Evolutionary conservation across 1,140 invertebrate genomes (phyloP).

Genomic region (Bactericera cockerelli): DNA sequence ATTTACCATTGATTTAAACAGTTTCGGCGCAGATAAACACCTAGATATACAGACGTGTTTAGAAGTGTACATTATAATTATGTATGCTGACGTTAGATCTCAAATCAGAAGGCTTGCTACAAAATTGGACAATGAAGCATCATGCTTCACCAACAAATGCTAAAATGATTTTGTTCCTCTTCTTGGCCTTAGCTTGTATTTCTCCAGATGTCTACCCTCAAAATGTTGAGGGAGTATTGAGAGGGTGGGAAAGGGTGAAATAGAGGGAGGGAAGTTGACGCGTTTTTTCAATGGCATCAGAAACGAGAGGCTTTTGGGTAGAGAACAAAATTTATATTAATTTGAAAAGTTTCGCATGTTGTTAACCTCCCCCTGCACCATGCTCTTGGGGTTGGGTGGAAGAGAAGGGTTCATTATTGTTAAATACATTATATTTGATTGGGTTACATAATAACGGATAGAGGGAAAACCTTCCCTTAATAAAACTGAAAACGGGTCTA

Average conservation of each 20-base stretch:
- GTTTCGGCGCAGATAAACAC: too few species aligned
- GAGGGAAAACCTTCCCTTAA: neutral
- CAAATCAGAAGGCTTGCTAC: too few species aligned
- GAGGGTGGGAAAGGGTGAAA: constrained; percentile 6
- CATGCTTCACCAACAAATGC: too few species aligned
- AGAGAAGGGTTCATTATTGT: constrained; percentile 1
- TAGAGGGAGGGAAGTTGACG: constrained; percentile 1
- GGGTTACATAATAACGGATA: constrained; percentile 7
- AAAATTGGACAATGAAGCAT: too few species aligned
- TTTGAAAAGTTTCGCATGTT: constrained; percentile 9
- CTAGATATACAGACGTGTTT: too few species aligned
- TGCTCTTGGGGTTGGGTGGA: neutral
- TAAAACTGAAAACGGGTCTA: neutral
- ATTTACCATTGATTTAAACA: too few species aligned
- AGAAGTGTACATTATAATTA: too few species aligned
- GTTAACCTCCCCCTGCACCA: neutral
- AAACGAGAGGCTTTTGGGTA: neutral
- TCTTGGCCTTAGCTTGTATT: too few species aligned
- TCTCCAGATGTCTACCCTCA: too few species aligned
- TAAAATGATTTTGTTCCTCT: too few species aligned
- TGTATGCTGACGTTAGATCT: too few species aligned
- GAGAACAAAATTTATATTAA: constrained; percentile 8
- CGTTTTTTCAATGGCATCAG: constrained; percentile 1
- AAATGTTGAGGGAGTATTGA: constrained; percentile 8
- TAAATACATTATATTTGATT: constrained; percentile 9